phyloP scores from a whole-genome alignment of 2,113 vertebrate genomes.

The Corydoras maculifer region DNA sequence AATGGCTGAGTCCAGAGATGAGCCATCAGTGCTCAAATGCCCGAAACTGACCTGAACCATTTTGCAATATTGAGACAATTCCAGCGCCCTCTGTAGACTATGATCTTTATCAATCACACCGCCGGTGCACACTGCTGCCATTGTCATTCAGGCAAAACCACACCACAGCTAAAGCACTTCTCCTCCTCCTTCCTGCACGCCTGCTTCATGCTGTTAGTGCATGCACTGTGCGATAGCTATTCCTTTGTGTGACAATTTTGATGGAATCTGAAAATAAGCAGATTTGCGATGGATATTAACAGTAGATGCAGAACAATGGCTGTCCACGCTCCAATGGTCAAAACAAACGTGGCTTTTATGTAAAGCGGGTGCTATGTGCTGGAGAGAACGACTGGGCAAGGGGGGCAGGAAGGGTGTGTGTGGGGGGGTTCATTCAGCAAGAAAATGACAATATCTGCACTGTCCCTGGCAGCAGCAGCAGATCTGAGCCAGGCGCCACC shows the following conservation, averaged over 20 bases:
- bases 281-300: conserved; percentile 47
- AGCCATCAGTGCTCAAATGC: conserved; percentile 11
- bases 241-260: conserved; percentile 56
- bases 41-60: not conserved
- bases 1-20: not conserved
- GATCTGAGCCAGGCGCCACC: conserved; percentile 34
- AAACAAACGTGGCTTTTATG: conserved; percentile 46
- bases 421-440: conserved; percentile 16
- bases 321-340: conserved; percentile 32
- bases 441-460: conserved; percentile 41
- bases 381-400: conserved; percentile 2
- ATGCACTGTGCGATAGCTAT: conserved; percentile 44
- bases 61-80: not conserved
- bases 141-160: conserved; percentile 51
- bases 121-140: conserved; percentile 53
- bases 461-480: conserved; percentile 25
- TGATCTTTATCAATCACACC: conserved; percentile 58
- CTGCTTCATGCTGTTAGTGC: conserved; percentile 10
- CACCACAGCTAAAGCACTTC: conserved; percentile 49
- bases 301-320: conserved; percentile 55
- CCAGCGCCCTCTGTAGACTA: conserved; percentile 27
- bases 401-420: not conserved
- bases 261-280: conserved; percentile 70
- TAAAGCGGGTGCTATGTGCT: conserved; percentile 26
- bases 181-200: conserved; percentile 45